Evolutionary conservation across 2,888 invertebrate genomes (phyloP), one percentile per base, ranked within the genome.

Genomic region (Athrips mouffetella): DNA sequence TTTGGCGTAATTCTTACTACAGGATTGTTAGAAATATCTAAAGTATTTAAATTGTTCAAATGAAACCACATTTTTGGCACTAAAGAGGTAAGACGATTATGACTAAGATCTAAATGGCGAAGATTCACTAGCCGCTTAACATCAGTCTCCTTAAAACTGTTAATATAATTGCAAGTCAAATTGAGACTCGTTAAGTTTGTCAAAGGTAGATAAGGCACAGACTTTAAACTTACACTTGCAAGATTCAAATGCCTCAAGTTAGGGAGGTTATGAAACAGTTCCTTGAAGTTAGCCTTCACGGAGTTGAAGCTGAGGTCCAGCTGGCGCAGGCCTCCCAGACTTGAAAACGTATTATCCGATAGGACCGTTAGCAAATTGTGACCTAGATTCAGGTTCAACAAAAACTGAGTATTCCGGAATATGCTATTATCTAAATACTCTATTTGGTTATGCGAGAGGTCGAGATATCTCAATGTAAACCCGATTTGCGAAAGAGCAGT

Each of bases 381-480:
- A 39, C 94, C 93, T 67, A 97, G 81, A 81, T 95, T 94, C 49
- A 97, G 86, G 60, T 91, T 92, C 49, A 94, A 91, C 37, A 97
- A 83, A 72, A 93, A 94, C 46, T 95, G 94, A 23, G 94, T 94
- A 64, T 94, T 93, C 33, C 95, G 92, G 70, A 96, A 96, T 82
- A 96, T 95, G 53, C 94, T 95, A 60, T 94, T 94, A 76, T 97
- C 96, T 59, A 97, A 89, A 73, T 95, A 96, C 72, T 96, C 96
- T 55, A 97, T 90, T 56, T 91, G 92, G 75, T 97, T 97, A 57
- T 91, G 90, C 0, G 94, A 92, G 69, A 97, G 89, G 67, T 95
- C 94, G 50, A 97, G 90, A 70, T 92, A 92, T 45, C 95, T 89
- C 51, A 96, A 77, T 0, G 95, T 95, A 63, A 93, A 92, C 3